A percentile compares a stretch with the other conserved stretches of the same genome.
Conservation (phyloP, 2,888 invertebrate species). For the Pecten maximus region DNA sequence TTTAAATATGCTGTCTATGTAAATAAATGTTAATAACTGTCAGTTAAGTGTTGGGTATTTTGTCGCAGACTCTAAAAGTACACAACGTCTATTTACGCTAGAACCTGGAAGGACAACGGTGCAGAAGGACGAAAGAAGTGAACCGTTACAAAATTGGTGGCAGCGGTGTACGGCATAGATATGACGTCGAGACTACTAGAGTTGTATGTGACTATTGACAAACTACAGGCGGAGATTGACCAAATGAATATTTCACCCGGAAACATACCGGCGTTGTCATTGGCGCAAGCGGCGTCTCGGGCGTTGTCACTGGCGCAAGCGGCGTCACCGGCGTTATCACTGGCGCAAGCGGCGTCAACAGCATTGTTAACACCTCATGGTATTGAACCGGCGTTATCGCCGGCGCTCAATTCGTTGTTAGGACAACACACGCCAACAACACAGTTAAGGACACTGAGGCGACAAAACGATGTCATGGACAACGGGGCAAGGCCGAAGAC, state of each 20-base stretch:
- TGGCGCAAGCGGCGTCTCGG: neutral
- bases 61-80: too few relatives aligned
- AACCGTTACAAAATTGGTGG: constrained; percentile 1
- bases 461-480: neutral
- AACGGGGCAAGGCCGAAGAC: neutral
- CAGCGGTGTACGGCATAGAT: neutral
- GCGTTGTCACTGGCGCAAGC: neutral
- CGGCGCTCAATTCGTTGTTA: neutral
- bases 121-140: too few relatives aligned
- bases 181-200: neutral
- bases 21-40: too few relatives aligned
- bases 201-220: neutral
- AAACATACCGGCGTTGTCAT: neutral
- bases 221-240: neutral
- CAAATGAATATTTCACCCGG: neutral
- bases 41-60: too few relatives aligned
- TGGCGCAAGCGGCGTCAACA: neutral
- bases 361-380: too few relatives aligned
- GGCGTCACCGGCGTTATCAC: neutral
- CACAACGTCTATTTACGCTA: too few relatives aligned
- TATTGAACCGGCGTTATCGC: neutral
- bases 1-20: too few relatives aligned
- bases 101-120: too few relatives aligned
- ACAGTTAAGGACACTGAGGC: neutral
- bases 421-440: neutral